Conservation (phyloP, 2,888 invertebrate genomes). For the Drosophila fungiperda region DNA sequence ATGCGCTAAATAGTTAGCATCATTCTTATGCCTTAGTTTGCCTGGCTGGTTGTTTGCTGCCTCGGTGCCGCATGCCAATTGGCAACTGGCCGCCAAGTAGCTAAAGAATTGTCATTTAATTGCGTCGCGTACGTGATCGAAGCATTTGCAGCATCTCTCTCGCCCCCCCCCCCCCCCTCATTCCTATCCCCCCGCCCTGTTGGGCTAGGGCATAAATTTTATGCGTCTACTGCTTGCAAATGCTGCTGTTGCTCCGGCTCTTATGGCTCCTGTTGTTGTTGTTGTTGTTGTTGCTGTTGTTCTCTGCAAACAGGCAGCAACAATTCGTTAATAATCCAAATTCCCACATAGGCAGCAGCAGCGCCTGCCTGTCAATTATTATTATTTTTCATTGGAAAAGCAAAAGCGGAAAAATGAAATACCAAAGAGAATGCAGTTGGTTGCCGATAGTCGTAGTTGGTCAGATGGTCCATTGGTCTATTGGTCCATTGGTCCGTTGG, state of each 20-base stretch:
- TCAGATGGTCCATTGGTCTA: constrained; percentile 29
- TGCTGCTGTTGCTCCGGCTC: constrained; percentile 19
- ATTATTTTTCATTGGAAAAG: constrained; percentile 79
- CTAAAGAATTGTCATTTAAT: constrained; percentile 84
- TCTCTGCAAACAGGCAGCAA: constrained; percentile 63
- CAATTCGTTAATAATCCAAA: constrained; percentile 81
- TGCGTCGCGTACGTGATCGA: constrained; percentile 85
- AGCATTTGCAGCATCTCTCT: constrained; percentile 69
- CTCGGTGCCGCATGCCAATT: constrained; percentile 70
- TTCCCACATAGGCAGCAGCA: constrained; percentile 72
- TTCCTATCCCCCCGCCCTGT: constrained; percentile 15
- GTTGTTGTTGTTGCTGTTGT: constrained; percentile 38
- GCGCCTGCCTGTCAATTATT: constrained; percentile 77
- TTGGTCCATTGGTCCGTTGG: constrained; percentile 11
- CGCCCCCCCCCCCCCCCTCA: background rate
- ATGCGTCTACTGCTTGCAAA: constrained; percentile 74
- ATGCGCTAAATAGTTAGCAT: constrained; percentile 81
- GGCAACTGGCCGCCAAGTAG: constrained; percentile 65
- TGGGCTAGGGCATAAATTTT: constrained; percentile 70
- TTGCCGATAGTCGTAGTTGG: constrained; percentile 36
- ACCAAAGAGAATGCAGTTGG: constrained; percentile 64
- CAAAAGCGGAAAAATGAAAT: constrained; percentile 76
- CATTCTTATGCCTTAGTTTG: constrained; percentile 77
- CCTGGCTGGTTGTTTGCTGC: constrained; percentile 24
- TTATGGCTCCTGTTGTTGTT: constrained; percentile 11